A percentile compares a stretch with the other conserved stretches of the same genome.
Evolutionary conservation across 2,888 invertebrate species (phyloP).

Genomic region (Strigamia maritima): DNA sequence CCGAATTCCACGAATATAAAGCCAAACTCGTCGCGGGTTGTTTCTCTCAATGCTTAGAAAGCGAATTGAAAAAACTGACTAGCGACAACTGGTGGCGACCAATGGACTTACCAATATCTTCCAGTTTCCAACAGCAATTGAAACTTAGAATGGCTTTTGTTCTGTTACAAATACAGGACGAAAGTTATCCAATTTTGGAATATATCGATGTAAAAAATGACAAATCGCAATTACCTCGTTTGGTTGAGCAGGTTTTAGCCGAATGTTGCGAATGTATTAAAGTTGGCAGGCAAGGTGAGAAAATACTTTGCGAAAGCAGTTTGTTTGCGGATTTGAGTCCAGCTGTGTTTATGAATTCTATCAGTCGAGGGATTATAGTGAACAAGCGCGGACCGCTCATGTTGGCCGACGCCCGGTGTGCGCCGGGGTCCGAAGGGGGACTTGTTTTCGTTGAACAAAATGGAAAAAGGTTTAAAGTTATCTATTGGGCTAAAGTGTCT

Average conservation of each 20-base stretch:
- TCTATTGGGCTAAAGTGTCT: background rate
- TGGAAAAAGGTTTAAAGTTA: background rate
- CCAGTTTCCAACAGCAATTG: background rate
- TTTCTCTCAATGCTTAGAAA: background rate
- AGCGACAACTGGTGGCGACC: background rate
- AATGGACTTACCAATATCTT: background rate
- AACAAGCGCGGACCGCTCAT: background rate
- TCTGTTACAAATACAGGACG: background rate
- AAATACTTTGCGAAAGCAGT: background rate
- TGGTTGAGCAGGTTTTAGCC: background rate
- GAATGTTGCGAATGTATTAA: background rate
- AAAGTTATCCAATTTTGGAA: background rate
- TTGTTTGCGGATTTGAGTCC: constrained; percentile 22
- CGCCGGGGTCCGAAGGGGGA: constrained; percentile 28
- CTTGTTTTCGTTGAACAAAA: background rate
- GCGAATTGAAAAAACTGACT: background rate
- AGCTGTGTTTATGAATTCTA: background rate
- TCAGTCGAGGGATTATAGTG: constrained; percentile 11
- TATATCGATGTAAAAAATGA: background rate
- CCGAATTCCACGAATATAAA: background rate
- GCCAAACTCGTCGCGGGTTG: background rate
- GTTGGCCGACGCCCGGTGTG: constrained; percentile 1
- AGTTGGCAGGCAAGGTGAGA: background rate
- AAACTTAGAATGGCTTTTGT: background rate
- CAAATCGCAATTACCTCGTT: background rate